Base-by-base conservation (phyloP, 2,888 invertebrate species). In the Macrostomum cliftonense region DNA sequence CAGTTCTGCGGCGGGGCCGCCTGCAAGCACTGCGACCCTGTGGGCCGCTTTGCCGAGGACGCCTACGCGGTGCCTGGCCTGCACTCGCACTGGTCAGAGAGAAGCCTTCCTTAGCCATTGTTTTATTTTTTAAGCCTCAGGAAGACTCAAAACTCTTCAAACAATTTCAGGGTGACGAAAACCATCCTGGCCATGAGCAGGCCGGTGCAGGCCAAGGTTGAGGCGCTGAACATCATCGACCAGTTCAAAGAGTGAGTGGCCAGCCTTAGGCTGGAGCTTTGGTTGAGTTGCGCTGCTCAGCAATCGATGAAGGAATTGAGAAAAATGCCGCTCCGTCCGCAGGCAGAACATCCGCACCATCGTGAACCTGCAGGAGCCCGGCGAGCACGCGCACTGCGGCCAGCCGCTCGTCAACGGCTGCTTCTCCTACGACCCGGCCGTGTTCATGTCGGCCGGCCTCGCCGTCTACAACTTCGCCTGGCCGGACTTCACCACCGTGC, bases 81-180 rank as follows among this genome's bases (percentile, higher is more conserved):
- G 37, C 86, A 79, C 67, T 86, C 85, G 0, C 79, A 82, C 59
- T 86, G 86, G 86, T 84, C n/a, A n/a, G n/a, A n/a, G n/a, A n/a
- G n/a, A n/a, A n/a, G n/a, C n/a, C n/a, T n/a, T n/a, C n/a, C n/a
- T n/a, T n/a, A n/a, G n/a, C n/a, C n/a, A n/a, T n/a, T n/a, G n/a
- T n/a, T n/a, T n/a, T n/a, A n/a, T n/a, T n/a, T n/a, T n/a, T n/a
- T n/a, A n/a, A n/a, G n/a, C n/a, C n/a, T n/a, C n/a, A n/a, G n/a
- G n/a, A n/a, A n/a, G n/a, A n/a, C n/a, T n/a, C n/a, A n/a, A n/a
- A n/a, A n/a, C n/a, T n/a, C n/a, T n/a, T n/a, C n/a, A n/a, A n/a
- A n/a, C n/a, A n/a, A n/a, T n/a, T n/a, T n/a, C 72, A 85, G 86
- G 86, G 79, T 87, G 57, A 86, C 85, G 7, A 81, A 83, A 57